Percentiles rank a stretch among this genome's conserved stretches.
phyloP scores from a whole-genome alignment of 2,797 vertebrate species.

The Epinephelus malabaricus region DNA sequence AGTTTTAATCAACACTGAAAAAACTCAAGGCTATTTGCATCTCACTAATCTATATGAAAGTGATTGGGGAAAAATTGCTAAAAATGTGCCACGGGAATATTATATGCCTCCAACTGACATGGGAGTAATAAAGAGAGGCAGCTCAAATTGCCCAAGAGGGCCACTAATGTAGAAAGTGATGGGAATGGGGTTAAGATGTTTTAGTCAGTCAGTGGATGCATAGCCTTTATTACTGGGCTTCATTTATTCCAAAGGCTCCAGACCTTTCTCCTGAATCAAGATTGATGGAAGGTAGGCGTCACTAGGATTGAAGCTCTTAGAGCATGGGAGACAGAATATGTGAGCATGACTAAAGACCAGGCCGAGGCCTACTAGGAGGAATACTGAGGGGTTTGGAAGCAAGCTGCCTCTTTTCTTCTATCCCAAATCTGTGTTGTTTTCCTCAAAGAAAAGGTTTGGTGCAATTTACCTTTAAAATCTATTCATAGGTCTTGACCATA shows the following conservation, averaged over 20 bases:
- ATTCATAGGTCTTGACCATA: conserved; percentile 22
- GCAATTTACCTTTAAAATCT: conserved; percentile 37
- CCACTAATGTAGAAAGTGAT: conserved; percentile 65
- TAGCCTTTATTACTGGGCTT: conserved; percentile 73
- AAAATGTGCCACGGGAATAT: conserved; percentile 49
- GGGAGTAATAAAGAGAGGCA: conserved; percentile 72
- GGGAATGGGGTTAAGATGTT: conserved; percentile 56
- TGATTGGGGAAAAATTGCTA: not conserved
- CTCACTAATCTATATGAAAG: conserved; percentile 23
- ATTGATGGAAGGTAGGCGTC: conserved; percentile 72
- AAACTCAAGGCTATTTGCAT: conserved; percentile 24
- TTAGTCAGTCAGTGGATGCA: conserved; percentile 72
- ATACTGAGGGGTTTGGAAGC: conserved; percentile 18
- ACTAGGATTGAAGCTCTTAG: conserved; percentile 55
- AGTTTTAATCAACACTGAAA: conserved; percentile 34
- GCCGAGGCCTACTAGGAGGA: conserved; percentile 20
- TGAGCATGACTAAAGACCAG: conserved; percentile 53
- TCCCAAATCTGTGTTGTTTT: conserved; percentile 7
- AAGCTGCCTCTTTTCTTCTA: conserved; percentile 1
- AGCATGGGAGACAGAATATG: conserved; percentile 51
- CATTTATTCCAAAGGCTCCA: conserved; percentile 74
- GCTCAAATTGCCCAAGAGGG: conserved; percentile 72
- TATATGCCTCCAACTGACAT: conserved; percentile 43
- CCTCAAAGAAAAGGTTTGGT: conserved; percentile 11
- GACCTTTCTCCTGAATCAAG: conserved; percentile 74